These are phyloP conservation scores for Myathropa florea DNA, from an alignment of 2,888 invertebrate species.

Conservation along the genomic window DNA sequence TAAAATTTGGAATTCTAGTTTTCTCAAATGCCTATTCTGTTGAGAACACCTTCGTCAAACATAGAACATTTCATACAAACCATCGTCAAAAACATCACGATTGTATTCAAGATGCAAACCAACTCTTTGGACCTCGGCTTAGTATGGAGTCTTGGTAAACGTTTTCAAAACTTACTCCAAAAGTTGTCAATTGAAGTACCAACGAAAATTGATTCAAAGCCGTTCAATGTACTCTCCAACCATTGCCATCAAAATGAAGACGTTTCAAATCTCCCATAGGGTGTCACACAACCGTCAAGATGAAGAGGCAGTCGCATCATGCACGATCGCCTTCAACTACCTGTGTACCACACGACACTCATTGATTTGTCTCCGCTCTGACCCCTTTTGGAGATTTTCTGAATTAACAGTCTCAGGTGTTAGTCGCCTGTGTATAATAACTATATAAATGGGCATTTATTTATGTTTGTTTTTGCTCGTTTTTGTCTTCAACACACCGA, in stretches of 20 bases:
- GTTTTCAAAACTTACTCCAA: too few relatives aligned
- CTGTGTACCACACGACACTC: constrained; percentile 25
- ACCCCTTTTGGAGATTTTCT: constrained; percentile 42
- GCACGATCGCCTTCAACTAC: constrained; percentile 1
- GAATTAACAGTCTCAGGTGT: constrained; percentile 48
- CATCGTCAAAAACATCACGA: too few relatives aligned
- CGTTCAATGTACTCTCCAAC: too few relatives aligned
- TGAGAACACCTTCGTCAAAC: too few relatives aligned
- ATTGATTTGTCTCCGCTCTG: constrained; percentile 46
- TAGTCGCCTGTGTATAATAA: constrained; percentile 27
- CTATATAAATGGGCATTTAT: constrained; percentile 61
- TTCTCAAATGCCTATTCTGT: too few relatives aligned
- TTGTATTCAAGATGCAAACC: too few relatives aligned
- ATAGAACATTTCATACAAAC: too few relatives aligned
- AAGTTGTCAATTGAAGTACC: too few relatives aligned
- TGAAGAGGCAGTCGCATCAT: not conserved
- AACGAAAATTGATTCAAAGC: too few relatives aligned
- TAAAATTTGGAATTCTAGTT: too few relatives aligned
- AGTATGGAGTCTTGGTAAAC: too few relatives aligned
- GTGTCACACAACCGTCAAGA: not conserved
- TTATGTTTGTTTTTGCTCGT: constrained; percentile 27
- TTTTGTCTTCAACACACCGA: constrained; percentile 17
- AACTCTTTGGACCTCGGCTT: too few relatives aligned
- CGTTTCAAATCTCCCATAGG: not conserved
- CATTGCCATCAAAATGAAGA: not conserved